These are phyloP conservation scores for Rhabdophis nuchalis DNA, from an alignment of 2,797 vertebrate species.

Conservation along the genomic window DNA sequence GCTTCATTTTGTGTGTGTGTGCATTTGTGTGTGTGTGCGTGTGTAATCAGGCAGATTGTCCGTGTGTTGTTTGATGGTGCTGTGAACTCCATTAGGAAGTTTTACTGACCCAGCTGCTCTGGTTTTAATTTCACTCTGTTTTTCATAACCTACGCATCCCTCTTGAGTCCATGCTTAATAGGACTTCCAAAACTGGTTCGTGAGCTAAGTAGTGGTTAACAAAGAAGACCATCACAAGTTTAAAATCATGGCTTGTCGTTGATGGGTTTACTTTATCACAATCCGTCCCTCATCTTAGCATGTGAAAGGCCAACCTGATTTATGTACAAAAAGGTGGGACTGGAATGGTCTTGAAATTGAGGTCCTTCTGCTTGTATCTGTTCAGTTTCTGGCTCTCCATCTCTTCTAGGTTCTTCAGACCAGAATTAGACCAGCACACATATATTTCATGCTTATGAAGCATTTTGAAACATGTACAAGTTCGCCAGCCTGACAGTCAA, in stretches of 20 bases:
- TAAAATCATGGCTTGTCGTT: not conserved
- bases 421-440: not conserved
- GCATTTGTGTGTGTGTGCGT: too few relatives aligned
- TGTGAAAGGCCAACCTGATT: not conserved
- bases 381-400: not conserved
- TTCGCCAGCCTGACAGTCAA: not conserved
- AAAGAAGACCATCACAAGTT: not conserved
- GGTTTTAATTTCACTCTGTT: not conserved
- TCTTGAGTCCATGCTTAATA: not conserved
- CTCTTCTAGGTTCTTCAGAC: not conserved
- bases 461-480: not conserved
- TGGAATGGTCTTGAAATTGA: not conserved
- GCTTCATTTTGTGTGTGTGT: too few relatives aligned
- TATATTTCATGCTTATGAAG: not conserved
- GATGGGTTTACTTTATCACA: not conserved
- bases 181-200: not conserved
- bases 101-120: not conserved
- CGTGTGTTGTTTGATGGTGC: not conserved
- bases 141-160: not conserved
- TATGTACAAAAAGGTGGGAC: not conserved
- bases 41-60: not conserved
- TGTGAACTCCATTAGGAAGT: not conserved
- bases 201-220: not conserved
- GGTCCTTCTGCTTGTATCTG: not conserved
- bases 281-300: not conserved